Conservation (phyloP, 2,113 vertebrate genomes). For the Pedetes capensis region DNA sequence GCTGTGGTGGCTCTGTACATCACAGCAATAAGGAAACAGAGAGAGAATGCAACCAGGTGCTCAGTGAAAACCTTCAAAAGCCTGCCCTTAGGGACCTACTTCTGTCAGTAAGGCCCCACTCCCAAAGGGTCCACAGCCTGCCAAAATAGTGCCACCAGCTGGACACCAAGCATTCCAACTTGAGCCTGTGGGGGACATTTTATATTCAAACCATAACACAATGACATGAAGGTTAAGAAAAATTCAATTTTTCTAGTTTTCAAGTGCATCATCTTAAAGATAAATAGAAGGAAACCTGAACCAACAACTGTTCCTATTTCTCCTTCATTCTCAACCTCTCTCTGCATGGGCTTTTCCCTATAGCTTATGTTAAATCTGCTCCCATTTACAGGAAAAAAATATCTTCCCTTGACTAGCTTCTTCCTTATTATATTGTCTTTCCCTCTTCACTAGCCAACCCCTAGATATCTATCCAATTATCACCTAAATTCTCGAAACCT, state of each 20-base stretch:
- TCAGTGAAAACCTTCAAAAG: too few relatives aligned
- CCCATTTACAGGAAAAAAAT: neutral
- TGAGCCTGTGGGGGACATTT: too few relatives aligned
- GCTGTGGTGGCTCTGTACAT: too few relatives aligned
- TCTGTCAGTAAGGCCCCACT: too few relatives aligned
- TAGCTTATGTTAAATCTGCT: neutral
- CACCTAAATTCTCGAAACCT: neutral
- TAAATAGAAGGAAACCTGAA: neutral
- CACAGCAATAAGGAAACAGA: too few relatives aligned
- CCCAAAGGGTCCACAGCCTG: too few relatives aligned
- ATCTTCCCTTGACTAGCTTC: neutral
- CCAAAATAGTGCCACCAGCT: too few relatives aligned
- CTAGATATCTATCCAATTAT: neutral
- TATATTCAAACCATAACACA: too few relatives aligned
- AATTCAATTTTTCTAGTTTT: neutral
- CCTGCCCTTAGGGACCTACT: too few relatives aligned
- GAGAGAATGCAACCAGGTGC: too few relatives aligned
- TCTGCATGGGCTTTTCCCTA: neutral
- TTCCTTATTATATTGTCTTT: neutral
- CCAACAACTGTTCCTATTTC: neutral
- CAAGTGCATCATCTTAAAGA: neutral
- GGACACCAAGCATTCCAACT: too few relatives aligned
- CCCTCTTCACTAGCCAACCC: neutral
- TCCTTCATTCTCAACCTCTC: neutral
- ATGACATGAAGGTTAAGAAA: conserved; percentile 26